Base-by-base conservation (phyloP, 1,140 invertebrate species). In the Monomorium pharaonis region DNA sequence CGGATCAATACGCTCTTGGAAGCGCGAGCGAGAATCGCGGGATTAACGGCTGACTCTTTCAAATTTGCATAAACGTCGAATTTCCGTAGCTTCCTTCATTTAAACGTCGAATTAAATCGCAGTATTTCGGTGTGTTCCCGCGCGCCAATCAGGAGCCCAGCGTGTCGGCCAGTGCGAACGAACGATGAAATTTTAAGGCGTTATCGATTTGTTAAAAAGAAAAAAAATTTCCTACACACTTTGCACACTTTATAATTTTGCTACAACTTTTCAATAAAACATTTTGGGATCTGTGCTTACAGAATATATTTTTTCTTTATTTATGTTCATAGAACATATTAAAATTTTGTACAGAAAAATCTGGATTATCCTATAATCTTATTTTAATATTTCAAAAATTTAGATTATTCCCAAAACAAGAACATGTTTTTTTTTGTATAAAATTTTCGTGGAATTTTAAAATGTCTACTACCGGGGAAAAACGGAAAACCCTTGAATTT, bases 41-140 rank as follows among this genome's bases (percentile, higher is more conserved):
- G 47, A 67, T 44, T 24, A 65, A n/a, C 56, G 14, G n/a, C 37
- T 37, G 21, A 21, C 18, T 63, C 21, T 44, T 67, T 67, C 63
- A 44, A 67, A 67, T 67, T 67, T 67, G 37, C 63, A 67, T 67
- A 24, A n/a, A 65, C 33, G n/a, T 65, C n/a, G 4, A 65, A 67
- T 67, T 47, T 14, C 21, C 67, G 67, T 69, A 37, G 10, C 14
- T 69, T 44, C 37, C 37, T 69, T 69, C 21, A 9, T 44, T 69
- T n/a, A 16, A 69, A 42, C 10, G 33, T 65, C 33, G 33, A 65
- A 65, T 65, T 65, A 65, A 65, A 42, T 42, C 33, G 33, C 62
- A 3, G 33, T 65, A 42, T 42, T 42, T 65, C 33, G 0, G 37
- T n/a, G 27, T 33, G 18, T n/a, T 33, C 7, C 9, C 18, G 27